phyloP scores from a whole-genome alignment of 2,113 vertebrate genomes.

The Poeciliopsis prolifica region DNA sequence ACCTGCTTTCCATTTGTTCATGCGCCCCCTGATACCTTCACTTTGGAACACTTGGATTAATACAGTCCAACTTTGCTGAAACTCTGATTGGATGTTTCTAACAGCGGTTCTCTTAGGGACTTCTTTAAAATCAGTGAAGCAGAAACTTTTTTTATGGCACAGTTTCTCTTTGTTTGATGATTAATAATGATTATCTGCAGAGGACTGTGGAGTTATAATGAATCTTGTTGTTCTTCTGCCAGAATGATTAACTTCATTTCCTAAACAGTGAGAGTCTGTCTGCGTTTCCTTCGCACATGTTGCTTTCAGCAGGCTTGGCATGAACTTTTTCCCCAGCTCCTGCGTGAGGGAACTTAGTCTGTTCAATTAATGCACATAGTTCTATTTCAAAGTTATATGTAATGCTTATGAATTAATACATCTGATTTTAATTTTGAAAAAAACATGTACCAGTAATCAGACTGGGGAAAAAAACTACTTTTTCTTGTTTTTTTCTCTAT shows the following conservation, averaged over 20 bases:
- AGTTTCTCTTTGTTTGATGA: slow-evolving; percentile 46
- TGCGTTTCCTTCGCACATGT: slow-evolving; percentile 10
- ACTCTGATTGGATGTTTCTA: slow-evolving; percentile 55
- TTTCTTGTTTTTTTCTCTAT: no score
- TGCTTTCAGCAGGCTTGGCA: not conserved
- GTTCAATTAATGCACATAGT: not conserved
- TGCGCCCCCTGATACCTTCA: slow-evolving; percentile 42
- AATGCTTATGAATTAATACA: no score
- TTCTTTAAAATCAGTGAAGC: slow-evolving; percentile 28
- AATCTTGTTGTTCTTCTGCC: slow-evolving; percentile 39
- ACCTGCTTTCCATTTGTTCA: slow-evolving; percentile 43
- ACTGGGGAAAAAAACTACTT: no score
- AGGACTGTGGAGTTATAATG: slow-evolving; percentile 33
- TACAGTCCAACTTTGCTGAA: slow-evolving; percentile 39
- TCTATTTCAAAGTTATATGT: not conserved
- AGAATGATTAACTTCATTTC: slow-evolving; percentile 37
- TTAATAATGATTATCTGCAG: slow-evolving; percentile 51
- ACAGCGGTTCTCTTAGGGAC: slow-evolving; percentile 42
- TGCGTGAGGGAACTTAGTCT: not conserved
- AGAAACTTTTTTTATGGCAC: slow-evolving; percentile 24
- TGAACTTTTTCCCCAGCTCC: not conserved
- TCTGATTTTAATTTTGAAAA: no score
- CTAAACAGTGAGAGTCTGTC: slow-evolving; percentile 9
- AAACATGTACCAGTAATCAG: no score
- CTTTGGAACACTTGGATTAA: slow-evolving; percentile 50